Percentiles rank a stretch among this genome's conserved stretches.
Conservation (phyloP, 2,888 invertebrate genomes). For the Pollenia labialis region DNA sequence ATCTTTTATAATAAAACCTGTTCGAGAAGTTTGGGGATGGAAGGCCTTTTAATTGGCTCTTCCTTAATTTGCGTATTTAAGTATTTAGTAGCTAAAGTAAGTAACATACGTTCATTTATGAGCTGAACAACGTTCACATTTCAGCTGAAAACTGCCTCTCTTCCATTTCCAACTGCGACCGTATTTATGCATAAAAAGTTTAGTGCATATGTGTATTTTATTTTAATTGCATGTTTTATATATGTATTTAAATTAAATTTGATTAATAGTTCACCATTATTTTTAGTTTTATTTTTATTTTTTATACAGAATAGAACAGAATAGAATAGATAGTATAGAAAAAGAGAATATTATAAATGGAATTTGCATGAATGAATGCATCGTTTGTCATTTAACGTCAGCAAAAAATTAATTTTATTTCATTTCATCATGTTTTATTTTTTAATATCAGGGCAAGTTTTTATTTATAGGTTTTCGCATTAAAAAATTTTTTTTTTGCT, state of each 20-base stretch:
- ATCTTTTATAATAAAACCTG: too few relatives aligned
- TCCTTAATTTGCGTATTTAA: too few relatives aligned
- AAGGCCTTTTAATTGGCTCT: too few relatives aligned
- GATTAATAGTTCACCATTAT: constrained; percentile 52
- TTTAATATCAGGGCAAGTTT: background rate
- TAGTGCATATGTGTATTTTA: background rate
- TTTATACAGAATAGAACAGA: constrained; percentile 16
- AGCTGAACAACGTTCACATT: too few relatives aligned
- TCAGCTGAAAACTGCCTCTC: background rate
- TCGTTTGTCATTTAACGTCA: constrained; percentile 57
- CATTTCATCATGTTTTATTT: constrained; percentile 43
- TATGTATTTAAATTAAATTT: constrained; percentile 9
- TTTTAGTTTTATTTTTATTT: constrained; percentile 5
- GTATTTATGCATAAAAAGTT: background rate
- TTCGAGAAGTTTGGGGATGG: too few relatives aligned
- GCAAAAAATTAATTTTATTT: constrained; percentile 58
- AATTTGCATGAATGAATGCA: constrained; percentile 59
- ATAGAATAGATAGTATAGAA: background rate
- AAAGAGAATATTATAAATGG: background rate
- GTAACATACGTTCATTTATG: too few relatives aligned
- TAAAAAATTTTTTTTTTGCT: too few relatives aligned
- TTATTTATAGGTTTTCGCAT: too few relatives aligned
- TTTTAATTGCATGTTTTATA: background rate
- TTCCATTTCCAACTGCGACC: background rate
- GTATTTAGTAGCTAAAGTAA: too few relatives aligned